These are phyloP conservation scores for Malaclemys terrapin DNA, from an alignment of 2,113 vertebrate species.

Conservation along the genomic window DNA sequence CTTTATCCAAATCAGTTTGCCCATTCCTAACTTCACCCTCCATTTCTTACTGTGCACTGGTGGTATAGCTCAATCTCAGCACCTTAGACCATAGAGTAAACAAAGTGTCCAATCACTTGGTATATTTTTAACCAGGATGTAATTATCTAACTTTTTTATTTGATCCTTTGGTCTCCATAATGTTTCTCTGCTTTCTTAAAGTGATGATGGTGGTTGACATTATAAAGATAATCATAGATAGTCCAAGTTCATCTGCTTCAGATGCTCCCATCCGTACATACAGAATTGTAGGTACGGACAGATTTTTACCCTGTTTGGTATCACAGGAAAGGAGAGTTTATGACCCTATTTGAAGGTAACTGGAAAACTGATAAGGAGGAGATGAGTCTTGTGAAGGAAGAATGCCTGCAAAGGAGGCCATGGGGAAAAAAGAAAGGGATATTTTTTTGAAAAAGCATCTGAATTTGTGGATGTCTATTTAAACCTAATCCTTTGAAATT, in stretches of 20 bases:
- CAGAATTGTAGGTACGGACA: neutral
- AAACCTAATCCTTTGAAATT: neutral
- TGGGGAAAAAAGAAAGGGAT: neutral
- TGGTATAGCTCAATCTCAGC: neutral
- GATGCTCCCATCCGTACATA: neutral
- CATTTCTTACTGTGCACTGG: neutral
- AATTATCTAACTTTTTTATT: neutral
- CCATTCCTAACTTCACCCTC: neutral
- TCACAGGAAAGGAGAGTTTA: fast-evolving
- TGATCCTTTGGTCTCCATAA: neutral
- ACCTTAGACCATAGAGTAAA: neutral
- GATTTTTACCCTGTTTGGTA: neutral
- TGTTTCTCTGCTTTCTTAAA: neutral
- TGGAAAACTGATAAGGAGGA: neutral
- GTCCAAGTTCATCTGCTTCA: neutral
- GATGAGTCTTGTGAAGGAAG: fast-evolving
- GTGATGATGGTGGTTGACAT: neutral
- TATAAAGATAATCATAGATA: neutral
- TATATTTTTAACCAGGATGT: neutral
- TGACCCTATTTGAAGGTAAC: neutral
- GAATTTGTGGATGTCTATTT: neutral
- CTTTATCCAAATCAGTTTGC: neutral
- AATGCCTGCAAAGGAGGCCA: neutral
- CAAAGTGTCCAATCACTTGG: neutral
- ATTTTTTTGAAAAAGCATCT: neutral